Percentiles rank a stretch among this genome's conserved stretches.
Conservation (phyloP, 2,113 vertebrate genomes). For the Willisornis vidua region DNA sequence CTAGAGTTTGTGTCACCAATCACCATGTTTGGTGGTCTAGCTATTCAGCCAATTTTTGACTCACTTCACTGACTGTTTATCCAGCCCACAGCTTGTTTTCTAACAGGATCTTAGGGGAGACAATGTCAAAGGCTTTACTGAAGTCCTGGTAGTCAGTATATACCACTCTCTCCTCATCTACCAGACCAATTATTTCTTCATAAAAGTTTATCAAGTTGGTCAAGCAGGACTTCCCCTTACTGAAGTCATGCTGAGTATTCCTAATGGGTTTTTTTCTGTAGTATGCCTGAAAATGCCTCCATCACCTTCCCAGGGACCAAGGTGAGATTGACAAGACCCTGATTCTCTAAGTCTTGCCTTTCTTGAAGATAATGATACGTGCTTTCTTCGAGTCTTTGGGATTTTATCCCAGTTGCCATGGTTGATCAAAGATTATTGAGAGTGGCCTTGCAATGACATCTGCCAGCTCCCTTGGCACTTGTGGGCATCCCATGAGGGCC, state of each 20-base stretch:
- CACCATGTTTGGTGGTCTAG: neutral
- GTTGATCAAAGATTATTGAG: neutral
- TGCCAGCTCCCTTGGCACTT: neutral
- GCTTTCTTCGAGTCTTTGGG: neutral
- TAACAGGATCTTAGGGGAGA: rapidly evolving
- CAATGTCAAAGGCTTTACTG: neutral
- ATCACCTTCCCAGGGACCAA: neutral
- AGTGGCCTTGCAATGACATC: neutral
- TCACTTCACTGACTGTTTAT: neutral
- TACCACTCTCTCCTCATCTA: neutral
- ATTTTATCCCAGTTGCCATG: neutral
- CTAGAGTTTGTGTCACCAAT: neutral
- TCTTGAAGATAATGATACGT: neutral
- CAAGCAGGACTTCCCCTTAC: neutral
- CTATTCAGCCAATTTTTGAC: neutral
- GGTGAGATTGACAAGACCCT: neutral
- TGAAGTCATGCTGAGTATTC: neutral
- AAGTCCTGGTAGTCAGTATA: neutral
- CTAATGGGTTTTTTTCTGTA: neutral
- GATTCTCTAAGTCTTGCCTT: neutral
- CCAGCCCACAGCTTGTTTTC: neutral
- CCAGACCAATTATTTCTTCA: neutral
- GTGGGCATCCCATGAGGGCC: neutral
- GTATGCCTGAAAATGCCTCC: neutral
- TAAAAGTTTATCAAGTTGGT: neutral